Evolutionary conservation across 2,888 invertebrate genomes (phyloP).

Genomic region (Boloria euphrosyne): DNA sequence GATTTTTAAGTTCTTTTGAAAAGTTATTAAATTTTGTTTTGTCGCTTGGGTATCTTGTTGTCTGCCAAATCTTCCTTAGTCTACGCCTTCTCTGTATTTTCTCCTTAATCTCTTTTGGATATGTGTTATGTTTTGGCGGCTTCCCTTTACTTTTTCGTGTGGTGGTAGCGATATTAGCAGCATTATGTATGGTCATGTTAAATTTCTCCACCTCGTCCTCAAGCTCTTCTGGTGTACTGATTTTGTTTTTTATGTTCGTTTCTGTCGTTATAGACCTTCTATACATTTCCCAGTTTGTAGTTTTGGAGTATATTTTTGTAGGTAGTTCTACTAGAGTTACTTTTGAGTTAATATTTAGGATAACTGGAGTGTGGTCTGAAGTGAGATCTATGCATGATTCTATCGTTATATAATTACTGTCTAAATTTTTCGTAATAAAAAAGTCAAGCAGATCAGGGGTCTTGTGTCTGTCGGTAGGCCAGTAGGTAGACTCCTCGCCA

Average conservation of each 20-base stretch:
- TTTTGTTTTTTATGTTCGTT: too few species aligned
- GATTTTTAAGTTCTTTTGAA: neutral
- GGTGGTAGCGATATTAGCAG: constrained; percentile 27
- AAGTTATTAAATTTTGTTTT: constrained; percentile 30
- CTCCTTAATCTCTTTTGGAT: constrained; percentile 10
- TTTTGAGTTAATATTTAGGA: constrained; percentile 34
- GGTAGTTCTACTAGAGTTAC: constrained; percentile 3
- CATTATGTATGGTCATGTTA: neutral
- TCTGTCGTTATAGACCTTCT: too few species aligned
- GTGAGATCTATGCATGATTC: constrained; percentile 39
- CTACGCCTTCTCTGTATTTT: constrained; percentile 36
- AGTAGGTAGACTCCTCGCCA: constrained; percentile 42
- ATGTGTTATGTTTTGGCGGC: neutral
- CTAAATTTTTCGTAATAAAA: constrained; percentile 34
- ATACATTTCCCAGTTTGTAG: constrained; percentile 36
- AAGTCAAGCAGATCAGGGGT: constrained; percentile 42
- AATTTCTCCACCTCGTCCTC: constrained; percentile 31
- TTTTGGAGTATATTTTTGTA: constrained; percentile 27
- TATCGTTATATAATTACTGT: constrained; percentile 2
- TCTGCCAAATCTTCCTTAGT: constrained; percentile 37
- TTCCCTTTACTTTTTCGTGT: constrained; percentile 20
- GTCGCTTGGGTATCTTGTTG: constrained; percentile 26
- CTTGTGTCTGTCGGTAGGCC: constrained; percentile 39
- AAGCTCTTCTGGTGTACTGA: too few species aligned
- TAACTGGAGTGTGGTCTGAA: constrained; percentile 42